A percentile compares a stretch with the other conserved stretches of the same genome.
phyloP scores from a whole-genome alignment of 2,113 vertebrate species.

The Morone chrysops region DNA sequence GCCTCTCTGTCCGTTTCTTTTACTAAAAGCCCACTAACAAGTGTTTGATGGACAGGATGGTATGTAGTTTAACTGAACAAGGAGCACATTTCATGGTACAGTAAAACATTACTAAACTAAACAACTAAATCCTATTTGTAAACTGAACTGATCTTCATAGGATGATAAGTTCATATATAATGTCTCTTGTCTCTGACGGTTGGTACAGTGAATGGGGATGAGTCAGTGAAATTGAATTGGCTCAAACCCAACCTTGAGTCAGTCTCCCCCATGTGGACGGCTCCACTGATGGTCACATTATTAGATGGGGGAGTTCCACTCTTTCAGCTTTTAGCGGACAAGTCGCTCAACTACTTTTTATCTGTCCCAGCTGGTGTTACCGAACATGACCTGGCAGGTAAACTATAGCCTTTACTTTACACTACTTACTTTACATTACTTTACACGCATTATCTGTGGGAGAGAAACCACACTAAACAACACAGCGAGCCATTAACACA shows the following conservation, averaged over 20 bases:
- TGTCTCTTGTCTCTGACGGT: not conserved
- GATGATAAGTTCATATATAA: not conserved
- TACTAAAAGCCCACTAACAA: not conserved
- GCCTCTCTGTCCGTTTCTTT: not conserved
- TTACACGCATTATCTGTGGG: not conserved
- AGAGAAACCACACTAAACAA: not conserved
- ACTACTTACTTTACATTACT: too few species aligned
- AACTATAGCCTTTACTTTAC: conserved; percentile 17
- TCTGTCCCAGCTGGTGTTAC: conserved; percentile 9
- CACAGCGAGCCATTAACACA: conserved; percentile 4
- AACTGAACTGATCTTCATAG: not conserved
- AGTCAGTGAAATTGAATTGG: not conserved
- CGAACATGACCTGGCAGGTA: conserved; percentile 1
- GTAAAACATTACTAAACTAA: not conserved
- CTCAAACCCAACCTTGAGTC: conserved; percentile 12
- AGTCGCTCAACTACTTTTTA: conserved; percentile 26
- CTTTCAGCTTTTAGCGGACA: conserved; percentile 25
- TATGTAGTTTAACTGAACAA: not conserved
- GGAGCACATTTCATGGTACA: not conserved
- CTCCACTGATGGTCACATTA: conserved; percentile 15
- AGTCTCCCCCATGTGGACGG: conserved; percentile 5
- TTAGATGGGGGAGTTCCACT: conserved; percentile 36
- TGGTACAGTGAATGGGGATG: not conserved
- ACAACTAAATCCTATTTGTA: not conserved
- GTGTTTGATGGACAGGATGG: not conserved